These are phyloP conservation scores for Protodeltote pygarga DNA, from an alignment of 2,888 invertebrate species.

Conservation along the genomic window DNA sequence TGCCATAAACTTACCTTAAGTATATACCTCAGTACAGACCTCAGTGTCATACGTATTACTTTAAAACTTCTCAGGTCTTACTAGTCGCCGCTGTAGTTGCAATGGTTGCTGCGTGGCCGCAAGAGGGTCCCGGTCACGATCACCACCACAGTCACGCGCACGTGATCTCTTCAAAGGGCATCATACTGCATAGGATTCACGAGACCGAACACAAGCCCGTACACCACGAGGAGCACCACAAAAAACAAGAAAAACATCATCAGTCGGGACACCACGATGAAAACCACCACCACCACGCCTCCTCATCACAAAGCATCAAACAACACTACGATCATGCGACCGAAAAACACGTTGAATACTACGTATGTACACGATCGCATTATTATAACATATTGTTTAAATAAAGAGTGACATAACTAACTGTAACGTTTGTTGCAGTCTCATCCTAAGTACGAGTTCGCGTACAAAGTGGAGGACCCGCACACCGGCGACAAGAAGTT, in stretches of 20 bases:
- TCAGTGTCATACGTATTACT: no score
- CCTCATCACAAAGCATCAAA: slow-evolving; percentile 60
- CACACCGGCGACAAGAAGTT: slow-evolving; percentile 77
- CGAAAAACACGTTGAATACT: slow-evolving; percentile 38
- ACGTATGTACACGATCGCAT: slow-evolving; percentile 5
- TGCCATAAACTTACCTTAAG: no score
- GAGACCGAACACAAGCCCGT: not conserved
- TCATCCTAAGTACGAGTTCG: slow-evolving; percentile 75
- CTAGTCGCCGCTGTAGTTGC: slow-evolving; percentile 11
- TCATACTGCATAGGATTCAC: slow-evolving; percentile 58
- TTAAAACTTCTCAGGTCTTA: no score
- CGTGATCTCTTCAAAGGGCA: slow-evolving; percentile 58
- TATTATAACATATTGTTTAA: not conserved
- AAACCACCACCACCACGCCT: slow-evolving; percentile 47
- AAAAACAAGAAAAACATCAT: slow-evolving; percentile 23
- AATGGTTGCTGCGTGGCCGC: slow-evolving; percentile 17
- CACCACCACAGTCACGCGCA: slow-evolving; percentile 43
- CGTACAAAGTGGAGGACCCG: slow-evolving; percentile 76
- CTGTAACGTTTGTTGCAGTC: slow-evolving; percentile 25
- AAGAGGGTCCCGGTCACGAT: slow-evolving; percentile 22
- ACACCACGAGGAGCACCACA: slow-evolving; percentile 20
- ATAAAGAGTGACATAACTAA: not conserved
- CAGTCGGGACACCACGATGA: slow-evolving; percentile 1
- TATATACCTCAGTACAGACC: no score
- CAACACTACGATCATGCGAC: slow-evolving; percentile 55